Evolutionary conservation across 2,888 invertebrate species (phyloP).

Genomic region (Hypomecis atomaria): DNA sequence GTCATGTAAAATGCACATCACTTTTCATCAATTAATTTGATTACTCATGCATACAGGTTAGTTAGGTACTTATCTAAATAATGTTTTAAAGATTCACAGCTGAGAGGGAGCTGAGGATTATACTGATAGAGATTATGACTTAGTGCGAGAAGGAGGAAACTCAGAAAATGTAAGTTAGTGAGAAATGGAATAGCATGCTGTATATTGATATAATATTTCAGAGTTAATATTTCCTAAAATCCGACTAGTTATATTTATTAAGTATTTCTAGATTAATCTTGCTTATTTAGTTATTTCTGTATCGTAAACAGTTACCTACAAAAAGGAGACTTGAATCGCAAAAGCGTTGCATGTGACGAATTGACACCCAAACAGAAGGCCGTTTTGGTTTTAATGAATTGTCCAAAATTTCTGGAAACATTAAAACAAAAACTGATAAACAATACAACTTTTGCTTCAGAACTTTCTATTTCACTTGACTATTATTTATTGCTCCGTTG

Average conservation of each 20-base stretch:
- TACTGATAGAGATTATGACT: too few species aligned
- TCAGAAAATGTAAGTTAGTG: too few species aligned
- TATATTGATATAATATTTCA: too few species aligned
- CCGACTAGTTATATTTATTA: too few species aligned
- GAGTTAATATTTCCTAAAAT: too few species aligned
- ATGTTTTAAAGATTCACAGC: constrained; percentile 1
- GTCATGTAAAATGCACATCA: neutral
- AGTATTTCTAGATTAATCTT: too few species aligned
- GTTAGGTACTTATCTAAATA: neutral
- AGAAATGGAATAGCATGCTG: too few species aligned
- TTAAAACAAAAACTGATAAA: constrained; percentile 45
- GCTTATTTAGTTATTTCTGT: too few species aligned
- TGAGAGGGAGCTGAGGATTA: too few species aligned
- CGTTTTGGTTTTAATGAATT: constrained; percentile 51
- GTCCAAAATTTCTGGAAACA: constrained; percentile 42
- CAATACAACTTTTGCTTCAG: constrained; percentile 41
- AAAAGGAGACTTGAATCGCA: constrained; percentile 4
- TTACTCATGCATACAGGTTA: constrained; percentile 12
- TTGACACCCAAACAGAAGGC: constrained; percentile 53
- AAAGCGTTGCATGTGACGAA: constrained; percentile 30
- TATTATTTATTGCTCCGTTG: constrained; percentile 34
- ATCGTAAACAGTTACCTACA: too few species aligned
- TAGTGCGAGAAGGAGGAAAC: too few species aligned
- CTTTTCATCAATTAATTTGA: constrained; percentile 12
- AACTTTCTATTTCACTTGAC: constrained; percentile 58